Evolutionary conservation across 2,113 vertebrate genomes (phyloP), one percentile per base, ranked within the genome.

Genomic region (Saccopteryx leptura): DNA sequence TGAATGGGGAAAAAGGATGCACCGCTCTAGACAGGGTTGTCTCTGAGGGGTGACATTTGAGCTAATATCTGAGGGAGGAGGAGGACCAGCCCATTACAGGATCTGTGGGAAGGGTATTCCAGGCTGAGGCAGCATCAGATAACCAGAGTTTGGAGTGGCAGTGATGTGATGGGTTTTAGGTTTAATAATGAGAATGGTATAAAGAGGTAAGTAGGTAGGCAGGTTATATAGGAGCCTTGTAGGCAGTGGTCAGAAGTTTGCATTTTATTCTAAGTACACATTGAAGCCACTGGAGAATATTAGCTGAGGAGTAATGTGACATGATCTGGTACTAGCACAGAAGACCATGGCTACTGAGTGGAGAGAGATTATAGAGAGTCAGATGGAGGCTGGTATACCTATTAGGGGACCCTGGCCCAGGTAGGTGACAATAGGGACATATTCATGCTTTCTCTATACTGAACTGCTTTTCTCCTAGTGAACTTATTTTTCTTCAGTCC

Each of bases 11-110:
- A 63, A 68, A 56, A 24, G 28, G 17, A 39, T 33, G 5, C 4
- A 5, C 11, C 39, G 0, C 3, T 66, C 7, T n/a, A 33, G 23
- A 7, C 33, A 13, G 11, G 61, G 31, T 0, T 7, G 1, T 82
- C 23, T 82, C 68, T 31, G 56, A 89, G 8, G 5, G 56, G 50
- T 61, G 13, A 50, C 21, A 31, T 65, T 52, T 60, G 48, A 81
- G 24, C 52, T 65, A n/a, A 75, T 9, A 39, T 28, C 18, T 56
- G 14, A 66, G 61, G 39, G 31, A 63, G 33, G 21, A 50, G 23
- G 39, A 61, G 3, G 13, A 13, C 39, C 39, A 9, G 15, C 5
- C 24, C 18, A 82, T 60, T 63, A n/a, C 10, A 50, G 46, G 33
- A 33, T 18, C n/a, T 87, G 0, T 69, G 14, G 76, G 26, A 26